Conservation (phyloP, 1,140 invertebrate species). For the Antheraea mylitta region DNA sequence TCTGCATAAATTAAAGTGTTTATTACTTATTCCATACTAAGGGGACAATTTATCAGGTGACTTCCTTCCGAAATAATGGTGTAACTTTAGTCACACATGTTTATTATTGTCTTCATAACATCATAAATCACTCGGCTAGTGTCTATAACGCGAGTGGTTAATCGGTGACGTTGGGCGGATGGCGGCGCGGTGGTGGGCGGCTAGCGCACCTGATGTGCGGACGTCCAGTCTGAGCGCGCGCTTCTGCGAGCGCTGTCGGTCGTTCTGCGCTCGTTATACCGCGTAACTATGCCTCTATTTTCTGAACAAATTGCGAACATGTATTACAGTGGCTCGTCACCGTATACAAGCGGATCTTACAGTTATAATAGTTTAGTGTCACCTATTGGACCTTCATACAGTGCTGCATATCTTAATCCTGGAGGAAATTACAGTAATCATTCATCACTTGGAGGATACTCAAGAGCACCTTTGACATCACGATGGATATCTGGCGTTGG, state of each 20-base stretch:
- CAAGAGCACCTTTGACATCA: slow-evolving; percentile 55
- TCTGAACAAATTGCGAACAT: slow-evolving; percentile 79
- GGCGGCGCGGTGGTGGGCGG: slow-evolving; percentile 49
- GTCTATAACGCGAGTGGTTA: slow-evolving; percentile 19
- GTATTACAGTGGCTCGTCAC: slow-evolving; percentile 76
- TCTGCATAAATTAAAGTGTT: neutral
- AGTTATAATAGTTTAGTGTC: slow-evolving; percentile 54
- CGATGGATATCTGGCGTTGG: slow-evolving; percentile 56
- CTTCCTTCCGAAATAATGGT: slow-evolving; percentile 36
- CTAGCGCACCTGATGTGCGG: slow-evolving; percentile 42
- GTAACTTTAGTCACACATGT: slow-evolving; percentile 34
- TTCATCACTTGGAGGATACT: slow-evolving; percentile 76
- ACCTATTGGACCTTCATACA: slow-evolving; percentile 64
- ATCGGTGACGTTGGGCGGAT: slow-evolving; percentile 33
- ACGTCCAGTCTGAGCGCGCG: slow-evolving; percentile 51
- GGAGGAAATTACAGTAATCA: slow-evolving; percentile 80
- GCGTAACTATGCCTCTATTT: slow-evolving; percentile 79
- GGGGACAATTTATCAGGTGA: slow-evolving; percentile 12
- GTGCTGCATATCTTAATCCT: slow-evolving; percentile 71
- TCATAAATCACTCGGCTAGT: slow-evolving; percentile 70
- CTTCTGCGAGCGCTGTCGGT: slow-evolving; percentile 25
- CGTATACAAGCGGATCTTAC: slow-evolving; percentile 53
- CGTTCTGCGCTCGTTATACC: slow-evolving; percentile 34
- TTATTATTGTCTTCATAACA: slow-evolving; percentile 55
- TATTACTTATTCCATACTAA: neutral